Percentiles rank a stretch among this genome's conserved stretches.
Evolutionary conservation across 2,797 vertebrate species (phyloP).

Genomic region (Potorous gilbertii): DNA sequence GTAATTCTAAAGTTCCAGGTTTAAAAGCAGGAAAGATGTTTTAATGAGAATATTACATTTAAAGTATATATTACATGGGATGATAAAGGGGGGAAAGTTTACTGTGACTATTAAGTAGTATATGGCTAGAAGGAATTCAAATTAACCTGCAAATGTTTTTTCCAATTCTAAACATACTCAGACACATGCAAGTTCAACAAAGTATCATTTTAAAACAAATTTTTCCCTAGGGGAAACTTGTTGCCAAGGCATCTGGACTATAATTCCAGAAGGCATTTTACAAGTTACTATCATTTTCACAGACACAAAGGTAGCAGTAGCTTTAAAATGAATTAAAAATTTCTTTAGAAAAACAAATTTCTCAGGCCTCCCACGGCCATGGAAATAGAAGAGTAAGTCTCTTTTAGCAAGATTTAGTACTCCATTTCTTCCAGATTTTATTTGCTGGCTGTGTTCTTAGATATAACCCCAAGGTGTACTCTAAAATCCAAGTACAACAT

Average conservation of each 20-base stretch:
- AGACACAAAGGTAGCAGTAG: slow-evolving; percentile 66
- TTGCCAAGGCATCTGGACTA: slow-evolving; percentile 77
- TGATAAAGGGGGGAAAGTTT: slow-evolving; percentile 16
- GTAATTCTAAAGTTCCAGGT: neutral
- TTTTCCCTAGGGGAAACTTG: slow-evolving; percentile 67
- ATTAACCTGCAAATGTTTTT: slow-evolving; percentile 52
- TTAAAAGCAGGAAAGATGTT: neutral
- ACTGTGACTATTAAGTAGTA: slow-evolving; percentile 30
- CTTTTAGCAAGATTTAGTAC: slow-evolving; percentile 46
- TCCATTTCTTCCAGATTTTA: slow-evolving; percentile 60
- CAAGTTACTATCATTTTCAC: slow-evolving; percentile 70
- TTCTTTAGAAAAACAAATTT: slow-evolving; percentile 75
- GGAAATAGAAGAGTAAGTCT: slow-evolving; percentile 44
- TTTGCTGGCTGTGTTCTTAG: slow-evolving; percentile 43
- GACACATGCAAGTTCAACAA: slow-evolving; percentile 44
- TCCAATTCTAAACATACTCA: slow-evolving; percentile 45
- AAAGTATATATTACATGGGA: slow-evolving; percentile 1
- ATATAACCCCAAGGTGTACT: slow-evolving; percentile 25
- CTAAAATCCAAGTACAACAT: slow-evolving; percentile 52
- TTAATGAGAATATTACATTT: neutral
- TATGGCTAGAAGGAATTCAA: slow-evolving; percentile 20
- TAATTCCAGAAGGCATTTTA: slow-evolving; percentile 76
- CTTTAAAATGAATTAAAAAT: slow-evolving; percentile 79
- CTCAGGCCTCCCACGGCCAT: slow-evolving; percentile 62
- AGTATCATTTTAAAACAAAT: slow-evolving; percentile 70